Conservation (phyloP, 2,888 invertebrate genomes). For the Muschampia plurimacula region DNA sequence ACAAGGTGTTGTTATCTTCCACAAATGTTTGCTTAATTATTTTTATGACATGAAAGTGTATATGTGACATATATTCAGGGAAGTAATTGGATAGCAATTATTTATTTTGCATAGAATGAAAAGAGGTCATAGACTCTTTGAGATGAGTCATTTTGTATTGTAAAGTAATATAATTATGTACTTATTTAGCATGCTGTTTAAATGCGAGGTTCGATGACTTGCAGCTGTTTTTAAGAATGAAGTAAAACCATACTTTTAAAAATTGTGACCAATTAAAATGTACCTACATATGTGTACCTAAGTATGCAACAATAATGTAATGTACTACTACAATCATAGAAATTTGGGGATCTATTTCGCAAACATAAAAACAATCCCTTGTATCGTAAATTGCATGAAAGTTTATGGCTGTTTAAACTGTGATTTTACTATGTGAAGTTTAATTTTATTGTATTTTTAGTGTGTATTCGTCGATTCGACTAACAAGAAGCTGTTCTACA, state of each 20-base stretch:
- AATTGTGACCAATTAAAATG: too few relatives aligned
- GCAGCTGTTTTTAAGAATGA: background rate
- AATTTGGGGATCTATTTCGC: too few relatives aligned
- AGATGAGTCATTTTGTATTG: conserved; percentile 7
- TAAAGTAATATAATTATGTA: background rate
- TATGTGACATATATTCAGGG: background rate
- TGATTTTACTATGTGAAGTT: background rate
- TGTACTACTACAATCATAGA: too few relatives aligned
- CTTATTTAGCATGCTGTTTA: conserved; percentile 27
- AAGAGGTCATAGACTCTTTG: background rate
- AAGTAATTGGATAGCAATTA: background rate
- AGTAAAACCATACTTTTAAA: too few relatives aligned
- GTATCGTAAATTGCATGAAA: background rate
- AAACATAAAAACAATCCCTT: background rate
- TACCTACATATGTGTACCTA: too few relatives aligned
- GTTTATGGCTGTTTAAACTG: background rate
- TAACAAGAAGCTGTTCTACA: conserved; percentile 91
- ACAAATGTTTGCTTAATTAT: too few relatives aligned
- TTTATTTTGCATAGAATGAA: background rate
- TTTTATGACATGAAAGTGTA: too few relatives aligned
- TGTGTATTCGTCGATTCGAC: conserved; percentile 94
- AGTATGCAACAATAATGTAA: too few relatives aligned
- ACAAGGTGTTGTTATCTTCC: too few relatives aligned
- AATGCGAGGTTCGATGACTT: conserved; percentile 17
- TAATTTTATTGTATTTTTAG: conserved; percentile 68